These are phyloP conservation scores for Pipistrellus kuhlii DNA, from an alignment of 2,797 vertebrate genomes.

Conservation along the genomic window DNA sequence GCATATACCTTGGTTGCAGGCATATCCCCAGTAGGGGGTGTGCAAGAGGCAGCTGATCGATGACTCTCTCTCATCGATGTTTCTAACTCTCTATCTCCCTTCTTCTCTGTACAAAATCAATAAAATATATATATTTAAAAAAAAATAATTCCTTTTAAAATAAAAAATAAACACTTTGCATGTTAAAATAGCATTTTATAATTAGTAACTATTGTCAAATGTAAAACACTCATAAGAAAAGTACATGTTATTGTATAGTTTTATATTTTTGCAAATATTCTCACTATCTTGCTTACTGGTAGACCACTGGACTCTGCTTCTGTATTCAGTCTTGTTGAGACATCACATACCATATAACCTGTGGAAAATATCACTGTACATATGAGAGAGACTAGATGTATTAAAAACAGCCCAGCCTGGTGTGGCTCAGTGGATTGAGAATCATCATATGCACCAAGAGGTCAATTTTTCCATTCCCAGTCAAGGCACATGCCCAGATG, in stretches of 20 bases:
- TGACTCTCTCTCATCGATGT: too few relatives aligned
- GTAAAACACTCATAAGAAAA: not conserved
- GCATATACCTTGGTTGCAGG: too few relatives aligned
- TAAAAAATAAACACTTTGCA: not conserved
- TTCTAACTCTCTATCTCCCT: too few relatives aligned
- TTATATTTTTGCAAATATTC: not conserved
- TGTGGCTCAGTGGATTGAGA: too few relatives aligned
- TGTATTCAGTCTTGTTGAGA: not conserved
- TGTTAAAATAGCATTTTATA: slow-evolving; percentile 35
- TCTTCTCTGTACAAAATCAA: too few relatives aligned
- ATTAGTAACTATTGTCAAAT: not conserved
- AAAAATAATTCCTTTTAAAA: not conserved
- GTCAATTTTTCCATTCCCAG: too few relatives aligned
- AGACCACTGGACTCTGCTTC: not conserved
- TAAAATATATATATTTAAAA: too few relatives aligned
- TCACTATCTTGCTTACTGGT: not conserved
- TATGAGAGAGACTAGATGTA: not conserved
- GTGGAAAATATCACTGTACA: not conserved
- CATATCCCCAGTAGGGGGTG: too few relatives aligned
- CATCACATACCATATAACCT: not conserved
- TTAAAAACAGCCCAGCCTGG: too few relatives aligned
- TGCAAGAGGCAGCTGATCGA: too few relatives aligned
- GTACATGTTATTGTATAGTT: not conserved
- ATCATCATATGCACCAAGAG: too few relatives aligned
- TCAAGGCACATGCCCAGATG: too few relatives aligned